Evolutionary conservation across 2,888 invertebrate species (phyloP), one percentile per base, ranked within the genome.

Genomic region (Heliconius charithonia): DNA sequence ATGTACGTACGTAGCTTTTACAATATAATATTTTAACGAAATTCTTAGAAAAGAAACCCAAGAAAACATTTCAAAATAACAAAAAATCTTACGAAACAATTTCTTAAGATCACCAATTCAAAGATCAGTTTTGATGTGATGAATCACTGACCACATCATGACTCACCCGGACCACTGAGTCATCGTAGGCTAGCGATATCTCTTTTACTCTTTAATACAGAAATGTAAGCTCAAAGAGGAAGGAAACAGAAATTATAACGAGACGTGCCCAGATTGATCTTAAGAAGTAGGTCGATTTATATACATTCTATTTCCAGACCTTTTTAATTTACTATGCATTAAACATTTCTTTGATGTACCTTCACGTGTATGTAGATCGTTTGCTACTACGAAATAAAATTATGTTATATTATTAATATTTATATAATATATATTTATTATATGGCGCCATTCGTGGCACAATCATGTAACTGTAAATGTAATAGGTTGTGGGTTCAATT

Each of bases 71-170:
- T 22, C 62, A 67, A 37, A 25, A 69, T 12, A n/a, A 59, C 1
- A 16, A 41, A 45, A 59, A 37, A 59, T 16, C n/a, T 32, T 59
- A 77, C 37, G 22, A 37, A 63, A n/a, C 66, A 59, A 77, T 41
- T 41, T 66, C 73, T 67, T 77, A 56, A 77, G 59, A 73, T 41
- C 41, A 12, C 73, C 69, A 76, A 86, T 85, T 85, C 80, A 82
- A 80, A 83, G 80, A 85, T 71, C 65, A 45, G n/a, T 74, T 62
- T 76, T 76, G 66, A 81, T 67, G 72, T 84, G 83, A 86, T 92
- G 92, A 91, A 89, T 91, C 92, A 91, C 85, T 89, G 87, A 89
- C 90, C 90, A 85, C 89, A 85, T 80, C 63, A 81, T 90, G 91
- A 91, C 86, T 91, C 90, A 90, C 85, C 22, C 63, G 13, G 70